Base-by-base conservation (phyloP, 2,888 invertebrate genomes). In the Leptura quadrifasciata region DNA sequence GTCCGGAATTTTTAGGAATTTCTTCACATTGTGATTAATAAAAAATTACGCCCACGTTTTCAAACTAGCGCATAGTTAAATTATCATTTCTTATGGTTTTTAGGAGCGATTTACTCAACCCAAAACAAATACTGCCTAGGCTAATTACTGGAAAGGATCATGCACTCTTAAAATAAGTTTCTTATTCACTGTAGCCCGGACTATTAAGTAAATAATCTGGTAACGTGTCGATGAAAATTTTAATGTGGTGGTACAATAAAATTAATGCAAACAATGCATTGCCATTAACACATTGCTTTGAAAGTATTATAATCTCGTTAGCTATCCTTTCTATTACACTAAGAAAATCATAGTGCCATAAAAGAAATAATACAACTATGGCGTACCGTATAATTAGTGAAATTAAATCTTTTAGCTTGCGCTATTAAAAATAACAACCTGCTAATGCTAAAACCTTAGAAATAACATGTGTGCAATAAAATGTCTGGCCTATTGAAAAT, bases 401-500 rank as follows among this genome's bases (percentile, higher is more conserved):
- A 47, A 47, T 47, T 47, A 47, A n/a, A n/a, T 47, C n/a, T 47
- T 12, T 47, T 47, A 47, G 15, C 47, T 47, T 15, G 3, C 1
- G 47, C 47, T 47, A 47, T 47, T 47, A 47, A 47, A 47, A n/a
- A n/a, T 47, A 47, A 15, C 47, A 47, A 47, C 39, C 10, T 39
- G 1, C 39, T 39, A 39, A 39, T 39, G 12, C n/a, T 47, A 15
- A 47, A 47, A 47, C 5, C n/a, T 4, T 15, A 47, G 47, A n/a
- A 47, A 47, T 5, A 47, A 47, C 39, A 39, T 12, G 39, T 35
- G n/a, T 18, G 39, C 35, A 5, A 21, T 63, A 63, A 63, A 63
- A 63, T 39, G 63, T 63, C 63, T 20, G 18, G 20, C 15, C 27
- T 35, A 21, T 20, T 63, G 39, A 39, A 63, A 63, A 63, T 39